Evolutionary conservation across 1,140 invertebrate genomes (phyloP).

Genomic region (Caerostris darwini): DNA sequence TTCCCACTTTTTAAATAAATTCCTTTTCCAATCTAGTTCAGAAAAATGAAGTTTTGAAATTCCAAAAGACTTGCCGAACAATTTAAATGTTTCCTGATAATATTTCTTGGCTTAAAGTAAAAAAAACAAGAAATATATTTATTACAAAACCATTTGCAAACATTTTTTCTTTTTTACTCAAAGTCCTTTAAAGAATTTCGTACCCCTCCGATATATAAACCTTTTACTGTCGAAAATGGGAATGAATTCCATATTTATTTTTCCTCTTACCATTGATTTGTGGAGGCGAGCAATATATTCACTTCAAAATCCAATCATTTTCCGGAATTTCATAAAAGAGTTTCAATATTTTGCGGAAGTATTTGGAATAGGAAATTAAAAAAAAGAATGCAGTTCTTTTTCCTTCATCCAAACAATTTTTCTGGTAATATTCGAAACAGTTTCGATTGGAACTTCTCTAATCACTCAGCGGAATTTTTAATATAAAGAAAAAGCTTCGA

Average conservation of each 20-base stretch:
- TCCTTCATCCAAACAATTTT: background rate
- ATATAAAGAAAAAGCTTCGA: no score
- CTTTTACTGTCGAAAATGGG: background rate
- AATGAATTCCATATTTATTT: background rate
- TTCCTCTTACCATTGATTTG: background rate
- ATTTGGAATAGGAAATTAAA: background rate
- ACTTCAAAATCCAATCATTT: background rate
- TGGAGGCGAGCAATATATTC: background rate
- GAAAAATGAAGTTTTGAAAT: background rate
- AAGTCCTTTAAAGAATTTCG: slow-evolving; percentile 2
- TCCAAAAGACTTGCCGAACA: background rate
- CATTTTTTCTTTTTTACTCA: background rate
- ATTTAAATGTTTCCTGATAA: background rate
- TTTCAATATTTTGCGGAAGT: background rate
- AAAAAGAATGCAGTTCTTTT: background rate
- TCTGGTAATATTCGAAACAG: background rate
- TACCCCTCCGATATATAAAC: background rate
- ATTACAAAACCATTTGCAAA: background rate
- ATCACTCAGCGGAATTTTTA: no score
- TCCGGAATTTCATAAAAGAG: slow-evolving; percentile 1
- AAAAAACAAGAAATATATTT: background rate
- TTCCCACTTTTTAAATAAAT: background rate
- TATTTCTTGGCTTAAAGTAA: background rate
- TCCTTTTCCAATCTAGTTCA: background rate
- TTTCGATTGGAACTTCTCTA: background rate